Conservation (phyloP, 1,140 invertebrate genomes). For the Colletes gigas region DNA sequence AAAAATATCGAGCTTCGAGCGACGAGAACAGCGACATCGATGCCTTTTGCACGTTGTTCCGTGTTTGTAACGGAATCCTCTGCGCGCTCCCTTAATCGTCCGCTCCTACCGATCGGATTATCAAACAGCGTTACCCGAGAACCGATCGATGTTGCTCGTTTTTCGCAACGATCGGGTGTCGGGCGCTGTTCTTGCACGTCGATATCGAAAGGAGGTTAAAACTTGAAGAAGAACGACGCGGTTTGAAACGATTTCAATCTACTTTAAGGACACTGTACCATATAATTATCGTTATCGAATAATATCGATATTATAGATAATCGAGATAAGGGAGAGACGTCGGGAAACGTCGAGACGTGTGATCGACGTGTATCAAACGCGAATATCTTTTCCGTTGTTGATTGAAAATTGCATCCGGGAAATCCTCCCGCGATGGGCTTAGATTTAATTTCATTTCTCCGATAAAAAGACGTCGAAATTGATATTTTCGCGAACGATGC, state of each 20-base stretch:
- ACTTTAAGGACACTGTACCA: constrained; percentile 38
- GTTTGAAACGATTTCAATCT: constrained; percentile 14
- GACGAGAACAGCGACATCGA: not conserved
- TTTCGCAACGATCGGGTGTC: not conserved
- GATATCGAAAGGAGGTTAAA: not conserved
- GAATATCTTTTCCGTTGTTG: constrained; percentile 15
- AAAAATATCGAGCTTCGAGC: not conserved
- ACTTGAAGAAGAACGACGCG: constrained; percentile 6
- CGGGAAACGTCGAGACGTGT: not conserved
- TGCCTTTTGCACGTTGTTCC: not conserved
- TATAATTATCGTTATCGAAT: constrained; percentile 36
- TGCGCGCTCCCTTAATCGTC: constrained; percentile 34
- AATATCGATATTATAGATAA: constrained; percentile 29
- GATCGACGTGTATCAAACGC: not conserved
- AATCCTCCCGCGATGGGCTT: no score
- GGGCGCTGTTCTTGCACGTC: not conserved
- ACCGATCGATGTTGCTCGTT: constrained; percentile 36
- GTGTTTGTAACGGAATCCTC: not conserved
- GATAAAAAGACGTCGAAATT: no score
- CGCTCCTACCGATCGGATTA: constrained; percentile 50
- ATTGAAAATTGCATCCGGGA: not conserved
- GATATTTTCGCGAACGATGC: no score
- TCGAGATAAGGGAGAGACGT: not conserved
- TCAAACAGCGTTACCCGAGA: constrained; percentile 19
- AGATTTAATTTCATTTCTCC: not conserved